Conservation (phyloP, 2,797 vertebrate species). For the Sciurus vulgaris region DNA sequence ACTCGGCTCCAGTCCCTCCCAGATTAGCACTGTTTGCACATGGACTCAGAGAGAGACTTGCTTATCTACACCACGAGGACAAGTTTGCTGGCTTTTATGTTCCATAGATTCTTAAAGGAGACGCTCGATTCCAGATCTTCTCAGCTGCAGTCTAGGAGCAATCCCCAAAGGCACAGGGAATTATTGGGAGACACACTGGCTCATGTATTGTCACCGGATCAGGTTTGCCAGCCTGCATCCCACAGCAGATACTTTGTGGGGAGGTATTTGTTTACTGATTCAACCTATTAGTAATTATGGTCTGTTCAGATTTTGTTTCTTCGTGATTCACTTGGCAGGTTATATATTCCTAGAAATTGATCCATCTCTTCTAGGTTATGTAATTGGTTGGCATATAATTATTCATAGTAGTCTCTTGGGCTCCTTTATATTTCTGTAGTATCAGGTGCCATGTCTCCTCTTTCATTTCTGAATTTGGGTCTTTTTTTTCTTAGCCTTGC, state of each 20-base stretch:
- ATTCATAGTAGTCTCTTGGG: too few species aligned
- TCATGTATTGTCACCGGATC: neutral
- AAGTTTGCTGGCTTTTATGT: neutral
- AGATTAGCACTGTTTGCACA: neutral
- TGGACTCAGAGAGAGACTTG: neutral
- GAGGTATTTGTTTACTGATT: neutral
- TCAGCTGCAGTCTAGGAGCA: neutral
- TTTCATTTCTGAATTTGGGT: too few species aligned
- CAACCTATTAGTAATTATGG: too few species aligned
- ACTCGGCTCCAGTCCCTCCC: neutral
- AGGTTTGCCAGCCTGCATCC: neutral
- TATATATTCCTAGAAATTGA: too few species aligned
- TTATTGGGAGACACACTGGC: neutral
- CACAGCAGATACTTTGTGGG: neutral
- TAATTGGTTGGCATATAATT: too few species aligned
- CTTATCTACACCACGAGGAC: neutral
- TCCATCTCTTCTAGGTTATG: too few species aligned
- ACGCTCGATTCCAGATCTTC: neutral
- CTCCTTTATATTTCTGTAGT: too few species aligned
- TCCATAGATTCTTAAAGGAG: neutral
- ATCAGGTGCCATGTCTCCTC: too few species aligned
- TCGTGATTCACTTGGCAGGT: too few species aligned
- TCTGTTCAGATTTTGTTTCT: too few species aligned
- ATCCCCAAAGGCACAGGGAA: neutral
- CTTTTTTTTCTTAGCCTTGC: too few species aligned